A percentile compares a stretch with the other conserved stretches of the same genome.
Evolutionary conservation across 2,888 invertebrate species (phyloP).

Genomic region (Furcula furcula): DNA sequence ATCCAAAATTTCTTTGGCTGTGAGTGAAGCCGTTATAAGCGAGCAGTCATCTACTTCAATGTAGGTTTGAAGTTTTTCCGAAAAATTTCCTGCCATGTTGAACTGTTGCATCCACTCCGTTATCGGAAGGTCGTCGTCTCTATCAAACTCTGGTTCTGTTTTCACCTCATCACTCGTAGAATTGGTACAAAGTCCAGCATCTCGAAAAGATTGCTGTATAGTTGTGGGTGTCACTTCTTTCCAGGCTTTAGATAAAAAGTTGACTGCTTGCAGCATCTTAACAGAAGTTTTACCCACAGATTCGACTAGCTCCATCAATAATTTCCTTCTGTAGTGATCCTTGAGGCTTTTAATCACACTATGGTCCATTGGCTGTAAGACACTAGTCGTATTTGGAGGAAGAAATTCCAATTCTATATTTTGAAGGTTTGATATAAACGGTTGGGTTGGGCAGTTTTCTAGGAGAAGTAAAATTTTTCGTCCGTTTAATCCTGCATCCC

Average conservation of each 20-base stretch:
- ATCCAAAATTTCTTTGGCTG: too few relatives aligned
- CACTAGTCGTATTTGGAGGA: constrained; percentile 33
- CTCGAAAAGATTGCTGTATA: constrained; percentile 24
- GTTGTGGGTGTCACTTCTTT: constrained; percentile 21
- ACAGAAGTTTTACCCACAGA: constrained; percentile 25
- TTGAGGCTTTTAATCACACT: constrained; percentile 32
- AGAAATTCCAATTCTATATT: constrained; percentile 39
- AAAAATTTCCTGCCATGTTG: too few relatives aligned
- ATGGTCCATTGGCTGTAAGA: constrained; percentile 36
- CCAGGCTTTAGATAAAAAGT: constrained; percentile 20
- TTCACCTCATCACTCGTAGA: constrained; percentile 6
- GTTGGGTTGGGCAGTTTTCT: constrained; percentile 19
- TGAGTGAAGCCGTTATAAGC: too few relatives aligned
- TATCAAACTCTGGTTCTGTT: constrained; percentile 12
- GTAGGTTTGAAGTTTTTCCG: too few relatives aligned
- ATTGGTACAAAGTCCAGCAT: constrained; percentile 10
- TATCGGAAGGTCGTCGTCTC: constrained; percentile 15
- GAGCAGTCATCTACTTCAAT: too few relatives aligned
- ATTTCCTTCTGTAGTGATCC: constrained; percentile 27
- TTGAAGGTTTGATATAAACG: constrained; percentile 19
- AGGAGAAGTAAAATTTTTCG: constrained; percentile 25
- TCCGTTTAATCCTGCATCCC: not conserved
- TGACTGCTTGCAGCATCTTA: constrained; percentile 31
- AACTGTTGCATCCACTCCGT: constrained; percentile 16
- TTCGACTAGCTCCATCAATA: constrained; percentile 14